These are phyloP conservation scores for Atethmia centrago DNA, from an alignment of 2,888 invertebrate species.

Conservation along the genomic window DNA sequence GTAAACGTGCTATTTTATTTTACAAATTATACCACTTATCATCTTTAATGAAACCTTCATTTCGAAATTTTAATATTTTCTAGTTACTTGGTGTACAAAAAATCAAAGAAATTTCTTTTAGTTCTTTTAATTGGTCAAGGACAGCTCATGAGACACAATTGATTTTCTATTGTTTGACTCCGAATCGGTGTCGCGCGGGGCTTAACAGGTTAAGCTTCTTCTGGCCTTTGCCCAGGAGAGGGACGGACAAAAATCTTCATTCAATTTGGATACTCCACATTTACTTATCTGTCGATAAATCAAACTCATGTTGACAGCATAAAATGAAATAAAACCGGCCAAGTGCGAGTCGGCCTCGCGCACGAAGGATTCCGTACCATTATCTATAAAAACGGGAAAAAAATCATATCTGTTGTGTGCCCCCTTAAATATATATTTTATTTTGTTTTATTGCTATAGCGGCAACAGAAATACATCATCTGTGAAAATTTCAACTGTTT, in stretches of 20 bases:
- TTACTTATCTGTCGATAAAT: background rate
- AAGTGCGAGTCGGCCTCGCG: too few species aligned
- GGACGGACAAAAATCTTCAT: background rate
- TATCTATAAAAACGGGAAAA: too few species aligned
- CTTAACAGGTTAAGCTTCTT: background rate
- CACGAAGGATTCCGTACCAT: too few species aligned
- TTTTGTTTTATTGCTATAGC: too few species aligned
- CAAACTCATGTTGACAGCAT: background rate
- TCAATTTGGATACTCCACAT: background rate
- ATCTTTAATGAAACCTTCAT: background rate
- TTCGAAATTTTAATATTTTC: conserved; percentile 10
- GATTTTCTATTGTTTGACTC: too few species aligned
- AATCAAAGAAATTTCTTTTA: background rate
- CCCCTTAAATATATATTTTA: too few species aligned
- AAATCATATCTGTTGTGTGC: too few species aligned
- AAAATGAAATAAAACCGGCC: background rate
- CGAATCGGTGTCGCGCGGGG: too few species aligned
- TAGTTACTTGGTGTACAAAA: conserved; percentile 3
- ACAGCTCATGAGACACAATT: too few species aligned
- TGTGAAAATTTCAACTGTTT: too few species aligned
- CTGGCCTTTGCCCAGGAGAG: background rate
- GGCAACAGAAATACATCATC: too few species aligned
- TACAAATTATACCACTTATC: background rate
- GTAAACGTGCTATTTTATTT: background rate
- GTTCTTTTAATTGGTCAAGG: too few species aligned